Conservation (phyloP, 2,888 invertebrate species). For the Eupeodes luniger region DNA sequence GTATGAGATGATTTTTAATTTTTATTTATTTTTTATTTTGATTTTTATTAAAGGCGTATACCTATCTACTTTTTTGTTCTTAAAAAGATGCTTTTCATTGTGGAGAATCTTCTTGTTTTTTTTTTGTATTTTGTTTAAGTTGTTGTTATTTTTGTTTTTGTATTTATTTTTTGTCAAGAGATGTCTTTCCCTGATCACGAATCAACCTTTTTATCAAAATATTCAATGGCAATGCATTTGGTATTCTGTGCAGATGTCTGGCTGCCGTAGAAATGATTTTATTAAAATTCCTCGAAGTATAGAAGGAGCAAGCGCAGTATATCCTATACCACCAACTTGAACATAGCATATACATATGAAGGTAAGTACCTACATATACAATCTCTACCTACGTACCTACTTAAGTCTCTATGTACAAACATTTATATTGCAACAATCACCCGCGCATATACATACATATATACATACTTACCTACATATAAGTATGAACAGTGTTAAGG, state of each 20-base stretch:
- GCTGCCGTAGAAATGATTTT: conserved; percentile 74
- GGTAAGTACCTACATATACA: conserved; percentile 6
- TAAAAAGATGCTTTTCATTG: conserved; percentile 52
- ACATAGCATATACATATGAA: neutral
- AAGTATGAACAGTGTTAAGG: conserved; percentile 6
- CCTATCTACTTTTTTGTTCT: conserved; percentile 28
- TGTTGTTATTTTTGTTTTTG: neutral
- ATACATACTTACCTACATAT: neutral
- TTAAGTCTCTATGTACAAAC: too few species aligned
- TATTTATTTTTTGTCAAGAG: conserved; percentile 21
- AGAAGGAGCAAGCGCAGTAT: conserved; percentile 32
- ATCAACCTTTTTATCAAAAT: conserved; percentile 73
- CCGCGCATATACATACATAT: conserved; percentile 19
- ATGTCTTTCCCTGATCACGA: conserved; percentile 73
- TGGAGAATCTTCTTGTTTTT: conserved; percentile 11
- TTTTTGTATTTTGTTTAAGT: too few species aligned
- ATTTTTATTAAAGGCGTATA: conserved; percentile 20
- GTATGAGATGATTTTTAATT: neutral
- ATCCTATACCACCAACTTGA: conserved; percentile 26
- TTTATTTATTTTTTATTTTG: conserved; percentile 3
- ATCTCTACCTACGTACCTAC: neutral
- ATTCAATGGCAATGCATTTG: conserved; percentile 71
- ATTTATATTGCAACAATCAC: conserved; percentile 41
- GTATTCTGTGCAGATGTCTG: conserved; percentile 74
- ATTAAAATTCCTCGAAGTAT: conserved; percentile 74